Evolutionary conservation across 1,140 invertebrate genomes (phyloP).

Genomic region (Mamestra configurata): DNA sequence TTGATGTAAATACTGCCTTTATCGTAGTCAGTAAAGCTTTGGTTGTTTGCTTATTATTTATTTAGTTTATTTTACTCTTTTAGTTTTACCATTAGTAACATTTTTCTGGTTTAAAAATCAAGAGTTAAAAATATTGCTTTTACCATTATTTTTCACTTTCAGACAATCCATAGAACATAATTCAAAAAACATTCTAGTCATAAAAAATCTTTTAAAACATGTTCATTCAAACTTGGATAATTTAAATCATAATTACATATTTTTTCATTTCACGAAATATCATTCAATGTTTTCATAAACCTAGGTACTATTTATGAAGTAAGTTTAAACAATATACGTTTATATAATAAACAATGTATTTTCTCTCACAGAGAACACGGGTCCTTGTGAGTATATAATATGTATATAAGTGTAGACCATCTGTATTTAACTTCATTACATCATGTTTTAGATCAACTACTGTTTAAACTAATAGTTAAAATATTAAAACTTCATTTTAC

Average conservation of each 20-base stretch:
- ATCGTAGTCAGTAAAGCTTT: conserved; percentile 30
- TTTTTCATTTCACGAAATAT: neutral
- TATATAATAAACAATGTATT: conserved; percentile 65
- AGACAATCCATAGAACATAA: neutral
- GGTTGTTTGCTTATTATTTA: conserved; percentile 41
- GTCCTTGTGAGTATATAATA: conserved; percentile 81
- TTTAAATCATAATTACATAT: neutral
- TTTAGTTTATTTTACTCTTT: neutral
- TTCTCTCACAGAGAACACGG: conserved; percentile 85
- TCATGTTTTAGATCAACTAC: neutral
- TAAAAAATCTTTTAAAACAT: neutral
- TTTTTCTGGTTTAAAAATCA: neutral
- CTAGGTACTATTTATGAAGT: neutral
- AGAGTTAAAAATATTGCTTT: neutral
- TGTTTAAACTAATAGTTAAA: neutral
- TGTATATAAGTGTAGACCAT: conserved; percentile 42
- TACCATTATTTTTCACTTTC: neutral
- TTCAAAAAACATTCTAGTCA: neutral
- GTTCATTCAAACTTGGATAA: neutral
- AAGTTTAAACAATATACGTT: conserved; percentile 35
- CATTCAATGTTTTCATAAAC: neutral
- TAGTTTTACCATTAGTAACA: no score
- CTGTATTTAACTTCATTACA: conserved; percentile 36
- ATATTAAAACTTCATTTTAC: neutral
- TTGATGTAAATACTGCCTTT: conserved; percentile 38